Conservation (phyloP, 2,888 invertebrate genomes). For the Xestia rhomboidea region DNA sequence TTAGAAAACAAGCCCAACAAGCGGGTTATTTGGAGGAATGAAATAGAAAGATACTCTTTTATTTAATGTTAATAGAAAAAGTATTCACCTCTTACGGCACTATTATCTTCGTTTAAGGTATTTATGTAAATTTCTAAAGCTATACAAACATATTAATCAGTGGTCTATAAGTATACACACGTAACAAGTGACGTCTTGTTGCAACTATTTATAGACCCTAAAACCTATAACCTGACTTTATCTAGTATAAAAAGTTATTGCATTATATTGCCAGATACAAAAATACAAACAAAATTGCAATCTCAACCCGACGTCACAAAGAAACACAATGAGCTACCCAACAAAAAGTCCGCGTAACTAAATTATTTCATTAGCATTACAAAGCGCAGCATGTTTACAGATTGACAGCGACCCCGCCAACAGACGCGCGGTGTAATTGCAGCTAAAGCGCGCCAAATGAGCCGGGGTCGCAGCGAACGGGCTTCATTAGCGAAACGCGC, state of each 20-base stretch:
- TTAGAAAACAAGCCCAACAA: too few relatives aligned
- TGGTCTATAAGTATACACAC: too few relatives aligned
- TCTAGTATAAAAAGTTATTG: neutral
- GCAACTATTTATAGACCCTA: neutral
- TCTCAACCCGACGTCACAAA: neutral
- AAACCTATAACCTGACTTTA: neutral
- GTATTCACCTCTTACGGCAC: neutral
- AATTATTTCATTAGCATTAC: conserved; percentile 46
- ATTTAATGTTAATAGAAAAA: neutral
- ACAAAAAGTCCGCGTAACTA: neutral
- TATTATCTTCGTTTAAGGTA: neutral
- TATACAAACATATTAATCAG: too few relatives aligned
- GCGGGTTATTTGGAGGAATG: neutral
- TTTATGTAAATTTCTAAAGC: too few relatives aligned
- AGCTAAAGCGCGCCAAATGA: conserved; percentile 45
- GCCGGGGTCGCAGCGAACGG: conserved; percentile 11
- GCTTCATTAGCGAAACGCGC: conserved; percentile 43
- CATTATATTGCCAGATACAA: neutral
- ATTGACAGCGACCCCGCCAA: conserved; percentile 38
- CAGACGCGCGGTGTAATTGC: conserved; percentile 43
- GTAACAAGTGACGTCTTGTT: too few relatives aligned
- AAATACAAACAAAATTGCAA: neutral
- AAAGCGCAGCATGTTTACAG: conserved; percentile 43
- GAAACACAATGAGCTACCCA: neutral
- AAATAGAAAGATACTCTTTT: neutral